Percentiles rank a stretch among this genome's conserved stretches.
Conservation (phyloP, 1,140 invertebrate species). For the Chrysomallon squamiferum region DNA sequence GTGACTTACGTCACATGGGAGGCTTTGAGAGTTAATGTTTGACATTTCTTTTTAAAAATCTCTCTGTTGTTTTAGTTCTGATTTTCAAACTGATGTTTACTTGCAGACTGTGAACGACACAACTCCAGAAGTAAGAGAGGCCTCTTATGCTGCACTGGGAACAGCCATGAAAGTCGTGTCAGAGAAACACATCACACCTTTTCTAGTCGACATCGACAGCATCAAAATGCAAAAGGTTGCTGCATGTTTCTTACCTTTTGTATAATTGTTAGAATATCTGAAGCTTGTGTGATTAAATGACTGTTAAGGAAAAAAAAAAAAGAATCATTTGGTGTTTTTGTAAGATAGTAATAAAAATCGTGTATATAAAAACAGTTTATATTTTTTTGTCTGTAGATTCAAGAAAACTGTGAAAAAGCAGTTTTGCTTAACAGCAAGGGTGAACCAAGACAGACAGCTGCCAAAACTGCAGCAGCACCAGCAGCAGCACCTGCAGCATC, state of each 20-base stretch:
- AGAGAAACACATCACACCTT: conserved; percentile 86
- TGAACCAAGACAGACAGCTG: conserved; percentile 50
- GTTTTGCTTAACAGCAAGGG: conserved; percentile 73
- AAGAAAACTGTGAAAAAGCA: conserved; percentile 92
- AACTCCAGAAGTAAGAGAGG: conserved; percentile 63
- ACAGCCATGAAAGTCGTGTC: conserved; percentile 92
- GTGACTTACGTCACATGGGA: too few relatives aligned
- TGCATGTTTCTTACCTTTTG: too few relatives aligned
- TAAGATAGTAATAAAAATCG: too few relatives aligned
- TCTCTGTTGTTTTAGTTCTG: too few relatives aligned
- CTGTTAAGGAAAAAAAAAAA: too few relatives aligned
- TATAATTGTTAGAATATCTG: too few relatives aligned
- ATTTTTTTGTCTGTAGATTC: conserved; percentile 81
- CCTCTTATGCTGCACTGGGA: conserved; percentile 81
- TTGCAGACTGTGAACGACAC: conserved; percentile 79
- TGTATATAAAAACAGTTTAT: too few relatives aligned
- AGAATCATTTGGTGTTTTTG: too few relatives aligned
- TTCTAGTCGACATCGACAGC: conserved; percentile 83
- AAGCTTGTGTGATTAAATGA: too few relatives aligned
- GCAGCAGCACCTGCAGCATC: conserved; percentile 35
- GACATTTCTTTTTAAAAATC: too few relatives aligned
- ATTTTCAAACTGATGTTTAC: conserved; percentile 1
- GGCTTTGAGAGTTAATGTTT: too few relatives aligned
- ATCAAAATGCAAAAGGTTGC: conserved; percentile 88
- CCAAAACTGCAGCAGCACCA: conserved; percentile 46